Conservation (phyloP, 2,888 invertebrate genomes). For the Drosophila sordidapex region DNA sequence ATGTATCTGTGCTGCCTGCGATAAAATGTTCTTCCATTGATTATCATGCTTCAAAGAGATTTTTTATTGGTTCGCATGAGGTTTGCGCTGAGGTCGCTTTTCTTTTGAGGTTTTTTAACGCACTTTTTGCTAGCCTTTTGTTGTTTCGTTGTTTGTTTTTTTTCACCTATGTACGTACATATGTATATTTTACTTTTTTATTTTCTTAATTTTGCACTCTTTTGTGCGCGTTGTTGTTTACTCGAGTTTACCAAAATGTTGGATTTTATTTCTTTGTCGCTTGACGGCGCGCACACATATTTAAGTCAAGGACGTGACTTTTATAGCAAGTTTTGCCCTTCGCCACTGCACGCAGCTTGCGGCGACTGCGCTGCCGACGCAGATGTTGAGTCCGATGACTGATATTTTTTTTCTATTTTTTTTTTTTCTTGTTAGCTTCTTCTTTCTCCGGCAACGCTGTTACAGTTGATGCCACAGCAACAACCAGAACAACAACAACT, state of each 20-base stretch:
- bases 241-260: constrained; percentile 32
- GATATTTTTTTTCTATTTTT: background rate
- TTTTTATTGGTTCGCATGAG: constrained; percentile 20
- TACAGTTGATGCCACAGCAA: background rate
- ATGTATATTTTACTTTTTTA: constrained; percentile 4
- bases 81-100: constrained; percentile 4
- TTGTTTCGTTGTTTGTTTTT: constrained; percentile 8
- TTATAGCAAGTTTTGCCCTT: constrained; percentile 68
- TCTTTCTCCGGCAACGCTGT: background rate
- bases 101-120: constrained; percentile 6
- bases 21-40: constrained; percentile 33
- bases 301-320: constrained; percentile 75
- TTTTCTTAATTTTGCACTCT: constrained; percentile 8
- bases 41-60: constrained; percentile 10
- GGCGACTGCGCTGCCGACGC: background rate
- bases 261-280: constrained; percentile 31
- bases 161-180: constrained; percentile 2
- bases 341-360: constrained; percentile 32
- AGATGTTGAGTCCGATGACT: constrained; percentile 2
- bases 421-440: constrained; percentile 17
- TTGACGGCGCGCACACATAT: constrained; percentile 46
- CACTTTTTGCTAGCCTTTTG: constrained; percentile 1
- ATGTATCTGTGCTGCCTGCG: constrained; percentile 36
- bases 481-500: constrained; percentile 18
- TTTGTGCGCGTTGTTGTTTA: constrained; percentile 12